These are phyloP conservation scores for Brachionus rotundiformis DNA, from an alignment of 1,140 invertebrate genomes.

Conservation along the genomic window DNA sequence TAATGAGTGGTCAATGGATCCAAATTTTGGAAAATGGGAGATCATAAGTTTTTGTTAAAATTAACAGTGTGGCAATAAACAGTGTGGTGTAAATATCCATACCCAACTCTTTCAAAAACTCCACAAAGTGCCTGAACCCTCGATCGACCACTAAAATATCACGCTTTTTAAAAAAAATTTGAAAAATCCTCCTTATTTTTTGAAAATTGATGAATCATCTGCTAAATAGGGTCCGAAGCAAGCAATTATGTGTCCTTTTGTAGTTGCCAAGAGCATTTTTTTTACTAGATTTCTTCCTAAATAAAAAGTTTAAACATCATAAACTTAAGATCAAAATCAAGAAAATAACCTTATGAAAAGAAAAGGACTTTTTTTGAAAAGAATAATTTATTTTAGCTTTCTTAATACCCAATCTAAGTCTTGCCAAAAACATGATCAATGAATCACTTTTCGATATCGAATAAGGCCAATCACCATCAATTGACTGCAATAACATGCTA, in stretches of 20 bases:
- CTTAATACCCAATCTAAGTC: background rate
- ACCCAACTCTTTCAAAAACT: too few species aligned
- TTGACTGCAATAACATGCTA: background rate
- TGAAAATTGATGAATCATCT: too few species aligned
- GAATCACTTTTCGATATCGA: background rate
- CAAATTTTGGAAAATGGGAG: too few species aligned
- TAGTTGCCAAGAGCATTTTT: background rate
- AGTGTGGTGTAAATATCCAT: too few species aligned
- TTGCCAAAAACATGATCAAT: background rate
- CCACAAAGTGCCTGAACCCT: too few species aligned
- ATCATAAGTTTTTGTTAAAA: too few species aligned
- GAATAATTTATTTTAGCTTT: background rate
- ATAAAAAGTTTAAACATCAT: background rate
- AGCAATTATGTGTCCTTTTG: background rate
- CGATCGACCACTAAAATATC: too few species aligned
- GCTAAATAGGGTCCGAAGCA: conserved; percentile 1
- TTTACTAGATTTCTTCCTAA: background rate
- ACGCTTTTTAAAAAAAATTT: too few species aligned
- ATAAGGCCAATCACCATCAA: background rate
- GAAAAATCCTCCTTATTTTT: too few species aligned
- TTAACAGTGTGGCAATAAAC: too few species aligned
- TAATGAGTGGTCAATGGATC: too few species aligned
- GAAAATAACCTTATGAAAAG: background rate
- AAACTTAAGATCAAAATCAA: background rate
- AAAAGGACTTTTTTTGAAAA: conserved; percentile 23